Base-by-base conservation (phyloP, 2,888 invertebrate species). In the Heteropelma amictum region DNA sequence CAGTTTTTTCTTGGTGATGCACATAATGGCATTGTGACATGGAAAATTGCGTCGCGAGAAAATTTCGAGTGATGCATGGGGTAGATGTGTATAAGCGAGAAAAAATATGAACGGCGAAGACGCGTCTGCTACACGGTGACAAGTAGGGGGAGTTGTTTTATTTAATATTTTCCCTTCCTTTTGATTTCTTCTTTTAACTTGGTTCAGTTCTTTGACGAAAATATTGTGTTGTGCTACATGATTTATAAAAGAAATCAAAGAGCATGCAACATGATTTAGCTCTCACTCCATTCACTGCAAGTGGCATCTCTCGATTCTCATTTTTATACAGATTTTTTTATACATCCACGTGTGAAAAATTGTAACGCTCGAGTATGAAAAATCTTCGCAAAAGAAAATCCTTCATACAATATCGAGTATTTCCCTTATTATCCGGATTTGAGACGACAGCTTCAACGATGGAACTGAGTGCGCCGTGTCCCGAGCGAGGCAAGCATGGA, bases 371-470 rank as follows among this genome's bases (percentile, higher is more conserved):
- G 17, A 40, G 64, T 53, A 65, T 58, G 42, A 35, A 17, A 17
- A 19, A 51, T 72, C 49, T 35, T 61, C 23, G 47, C 53, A 17
- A 26, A 21, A 33, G n/a, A 14, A 70, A 47, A 60, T 58, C 14
- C 45, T 53, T 54, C 53, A 67, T 60, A 67, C 65, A 28, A 42
- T 67, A 23, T 45, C 35, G 30, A 65, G 72, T 65, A 53, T 60
- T 65, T 49, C 33, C 28, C 45, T 65, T 61, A 70, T 65, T 75
- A 74, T 70, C 33, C 54, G 60, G 47, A 49, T 60, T 75, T 70
- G 42, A 53, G 30, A 47, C 56, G 47, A 38, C 38, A 17, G 38
- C 70, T 49, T 65, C 14, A 28, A 38, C 6, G 14, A 40, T 19
- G 7, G 28, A 28, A 51, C 26, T 60, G 6, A 17, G 8, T 51